These are phyloP conservation scores for Julus scanicus DNA, from an alignment of 2,888 invertebrate species.

Conservation along the genomic window DNA sequence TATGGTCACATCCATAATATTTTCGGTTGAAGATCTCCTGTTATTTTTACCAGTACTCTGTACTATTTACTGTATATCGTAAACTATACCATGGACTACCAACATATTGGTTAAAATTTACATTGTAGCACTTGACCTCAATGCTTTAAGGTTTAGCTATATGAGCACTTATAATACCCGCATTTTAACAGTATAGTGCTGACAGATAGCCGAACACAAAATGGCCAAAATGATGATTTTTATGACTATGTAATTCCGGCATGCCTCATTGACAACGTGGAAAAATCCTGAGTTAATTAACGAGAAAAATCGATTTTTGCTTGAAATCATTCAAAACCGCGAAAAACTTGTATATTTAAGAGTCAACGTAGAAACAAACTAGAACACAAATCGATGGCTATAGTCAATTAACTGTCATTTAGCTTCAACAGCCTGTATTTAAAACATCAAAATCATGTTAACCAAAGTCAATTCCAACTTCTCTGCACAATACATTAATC, in stretches of 20 bases:
- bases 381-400: background rate
- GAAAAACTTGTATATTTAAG: background rate
- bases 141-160: background rate
- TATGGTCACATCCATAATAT: too few species aligned
- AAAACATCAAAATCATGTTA: conserved; percentile 9
- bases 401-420: background rate
- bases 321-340: conserved; percentile 9
- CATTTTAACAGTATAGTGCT: conserved; percentile 7
- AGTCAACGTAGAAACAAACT: background rate
- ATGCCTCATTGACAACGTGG: background rate
- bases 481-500: background rate
- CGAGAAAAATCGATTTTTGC: background rate
- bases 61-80: too few species aligned
- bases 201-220: background rate
- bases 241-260: background rate
- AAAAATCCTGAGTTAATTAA: conserved; percentile 17
- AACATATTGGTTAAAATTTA: background rate
- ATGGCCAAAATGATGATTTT: background rate
- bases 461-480: conserved; percentile 1
- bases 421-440: background rate
- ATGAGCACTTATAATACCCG: background rate
- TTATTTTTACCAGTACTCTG: too few species aligned
- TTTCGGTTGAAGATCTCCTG: too few species aligned
- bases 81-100: too few species aligned
- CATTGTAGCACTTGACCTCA: background rate